Conservation (phyloP, 2,113 vertebrate species). For the Athene noctua region DNA sequence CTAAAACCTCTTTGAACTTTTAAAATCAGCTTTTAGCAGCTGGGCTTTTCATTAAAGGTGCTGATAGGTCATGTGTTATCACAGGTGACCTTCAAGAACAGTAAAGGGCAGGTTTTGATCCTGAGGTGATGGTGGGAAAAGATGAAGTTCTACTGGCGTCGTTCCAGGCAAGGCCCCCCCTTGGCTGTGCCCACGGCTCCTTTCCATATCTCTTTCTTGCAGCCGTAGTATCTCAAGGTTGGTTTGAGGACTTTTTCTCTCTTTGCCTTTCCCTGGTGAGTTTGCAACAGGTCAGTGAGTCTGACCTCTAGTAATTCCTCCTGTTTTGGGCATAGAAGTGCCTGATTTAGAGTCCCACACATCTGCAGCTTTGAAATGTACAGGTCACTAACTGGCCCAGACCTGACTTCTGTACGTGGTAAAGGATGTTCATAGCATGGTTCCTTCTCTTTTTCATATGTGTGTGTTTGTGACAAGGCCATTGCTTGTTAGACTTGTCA, state of each 20-base stretch:
- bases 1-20: constrained; percentile 52
- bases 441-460: not conserved
- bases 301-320: not conserved
- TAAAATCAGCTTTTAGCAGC: constrained; percentile 26
- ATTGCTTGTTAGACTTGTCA: not conserved
- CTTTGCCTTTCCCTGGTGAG: not conserved
- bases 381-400: not conserved
- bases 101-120: constrained; percentile 40
- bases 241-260: not conserved
- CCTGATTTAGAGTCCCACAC: too few relatives aligned
- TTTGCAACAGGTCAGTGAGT: not conserved
- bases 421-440: not conserved
- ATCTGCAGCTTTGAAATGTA: not conserved
- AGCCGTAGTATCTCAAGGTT: not conserved
- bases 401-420: fast-evolving
- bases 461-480: not conserved
- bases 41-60: constrained; percentile 62
- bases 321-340: not conserved
- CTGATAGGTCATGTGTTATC: constrained; percentile 29
- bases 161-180: not conserved
- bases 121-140: not conserved
- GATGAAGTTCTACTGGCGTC: not conserved
- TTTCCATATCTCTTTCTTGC: not conserved
- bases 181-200: not conserved
- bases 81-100: not conserved